These are phyloP conservation scores for Adelges cooleyi DNA, from an alignment of 1,140 invertebrate species.

Conservation along the genomic window DNA sequence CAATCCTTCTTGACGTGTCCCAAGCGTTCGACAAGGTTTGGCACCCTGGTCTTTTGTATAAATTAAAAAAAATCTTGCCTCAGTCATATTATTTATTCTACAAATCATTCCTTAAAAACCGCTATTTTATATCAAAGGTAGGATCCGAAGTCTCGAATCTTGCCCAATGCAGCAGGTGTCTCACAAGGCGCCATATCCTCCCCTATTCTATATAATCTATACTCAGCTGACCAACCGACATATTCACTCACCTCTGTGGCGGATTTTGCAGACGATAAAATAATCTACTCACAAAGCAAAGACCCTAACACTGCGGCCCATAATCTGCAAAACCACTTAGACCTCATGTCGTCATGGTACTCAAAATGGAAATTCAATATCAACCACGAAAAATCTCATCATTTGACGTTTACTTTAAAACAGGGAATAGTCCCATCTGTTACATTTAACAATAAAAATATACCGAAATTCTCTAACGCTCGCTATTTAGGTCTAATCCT, in stretches of 20 bases:
- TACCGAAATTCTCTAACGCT: not conserved
- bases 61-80: not conserved
- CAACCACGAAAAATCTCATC: slow-evolving; percentile 33
- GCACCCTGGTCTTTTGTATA: not conserved
- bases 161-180: slow-evolving; percentile 31
- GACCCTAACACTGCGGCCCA: slow-evolving; percentile 30
- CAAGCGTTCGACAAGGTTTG: not conserved
- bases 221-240: slow-evolving; percentile 36
- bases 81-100: not conserved
- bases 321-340: slow-evolving; percentile 32
- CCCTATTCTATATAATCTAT: slow-evolving; percentile 35
- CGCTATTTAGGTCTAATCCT: slow-evolving; percentile 23
- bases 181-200: slow-evolving; percentile 36
- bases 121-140: not conserved
- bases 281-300: slow-evolving; percentile 30
- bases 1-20: not conserved
- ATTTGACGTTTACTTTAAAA: slow-evolving; percentile 6
- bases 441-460: not conserved
- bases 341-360: slow-evolving; percentile 32
- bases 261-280: slow-evolving; percentile 36
- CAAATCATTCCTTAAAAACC: not conserved
- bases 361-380: slow-evolving; percentile 35
- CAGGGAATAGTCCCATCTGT: not conserved
- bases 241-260: slow-evolving; percentile 30
- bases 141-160: not conserved